A percentile compares a stretch with the other conserved stretches of the same genome.
Evolutionary conservation across 2,113 vertebrate genomes (phyloP).

Genomic region (Bubo bubo): DNA sequence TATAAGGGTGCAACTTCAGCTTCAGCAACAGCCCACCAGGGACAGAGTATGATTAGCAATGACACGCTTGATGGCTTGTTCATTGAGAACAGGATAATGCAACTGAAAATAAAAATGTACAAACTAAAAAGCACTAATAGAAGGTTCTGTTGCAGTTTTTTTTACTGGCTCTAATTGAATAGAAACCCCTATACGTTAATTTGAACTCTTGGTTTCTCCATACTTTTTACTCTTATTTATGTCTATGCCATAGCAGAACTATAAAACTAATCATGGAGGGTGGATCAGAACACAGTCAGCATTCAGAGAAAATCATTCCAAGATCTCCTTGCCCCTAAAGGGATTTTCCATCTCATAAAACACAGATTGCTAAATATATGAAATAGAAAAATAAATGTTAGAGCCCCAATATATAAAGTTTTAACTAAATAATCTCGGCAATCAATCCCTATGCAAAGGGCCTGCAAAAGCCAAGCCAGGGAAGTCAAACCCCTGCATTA

Average conservation of each 20-base stretch:
- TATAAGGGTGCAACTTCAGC: neutral
- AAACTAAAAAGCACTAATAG: neutral
- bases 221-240: neutral
- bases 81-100: neutral
- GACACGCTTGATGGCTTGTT: neutral
- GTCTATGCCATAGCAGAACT: neutral
- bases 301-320: neutral
- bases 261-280: neutral
- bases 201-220: neutral
- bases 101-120: neutral
- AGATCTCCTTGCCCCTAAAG: neutral
- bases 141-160: neutral
- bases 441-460: neutral
- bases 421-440: neutral
- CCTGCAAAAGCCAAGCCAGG: neutral
- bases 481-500: neutral
- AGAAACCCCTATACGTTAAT: neutral
- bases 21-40: neutral
- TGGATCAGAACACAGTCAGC: neutral
- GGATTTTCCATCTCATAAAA: constrained; percentile 16
- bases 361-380: neutral
- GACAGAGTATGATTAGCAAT: neutral
- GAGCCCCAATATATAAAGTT: neutral
- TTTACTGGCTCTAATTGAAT: neutral
- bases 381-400: neutral